Evolutionary conservation across 2,797 vertebrate species (phyloP), one percentile per base, ranked within the genome.

Genomic region (Muscicapa comitata): DNA sequence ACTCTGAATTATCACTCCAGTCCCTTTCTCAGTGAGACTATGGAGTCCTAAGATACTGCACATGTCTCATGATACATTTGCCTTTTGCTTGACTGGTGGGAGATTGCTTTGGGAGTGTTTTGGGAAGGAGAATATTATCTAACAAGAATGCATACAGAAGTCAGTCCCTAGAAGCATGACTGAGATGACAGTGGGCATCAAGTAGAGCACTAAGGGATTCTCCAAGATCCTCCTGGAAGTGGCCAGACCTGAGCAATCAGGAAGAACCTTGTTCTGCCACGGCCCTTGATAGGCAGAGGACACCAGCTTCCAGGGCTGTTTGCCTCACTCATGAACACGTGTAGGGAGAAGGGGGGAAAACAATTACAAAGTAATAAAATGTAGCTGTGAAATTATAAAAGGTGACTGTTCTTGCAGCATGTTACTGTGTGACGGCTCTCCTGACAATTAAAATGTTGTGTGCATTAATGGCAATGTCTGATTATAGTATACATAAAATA

Each of bases 401-500:
- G 33, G 14, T 6, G 3, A 43, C 3, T 53, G 33, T 33, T 77
- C 61, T 42, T 71, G 53, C 28, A 54, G 29, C 0, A 0, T 33
- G 40, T 78, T 76, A 59, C 3, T 50, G 65, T 28, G n/a, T 73
- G 85, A 81, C 73, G 29, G 66, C 15, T 84, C 79, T 94, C 61
- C 72, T 50, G 43, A 38, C 40, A 88, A 86, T 50, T 86, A 83
- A 82, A 87, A 89, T 14, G 73, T 66, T 18, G 0, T 16, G 43
- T 25, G 51, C 62, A 55, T 54, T 58, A 74, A 92, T 10, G 21
- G 75, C 51, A 66, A 62, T 25, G 29, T 17, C 68, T 33, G 59
- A 93, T 88, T 83, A 72, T 3, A 13, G 47, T 68, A 89, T 48
- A 91, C 35, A 55, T 86, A 78, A 95, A 93, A 90, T 31, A 77